Evolutionary conservation across 2,888 invertebrate species (phyloP).

Genomic region (Augiades crinisus): DNA sequence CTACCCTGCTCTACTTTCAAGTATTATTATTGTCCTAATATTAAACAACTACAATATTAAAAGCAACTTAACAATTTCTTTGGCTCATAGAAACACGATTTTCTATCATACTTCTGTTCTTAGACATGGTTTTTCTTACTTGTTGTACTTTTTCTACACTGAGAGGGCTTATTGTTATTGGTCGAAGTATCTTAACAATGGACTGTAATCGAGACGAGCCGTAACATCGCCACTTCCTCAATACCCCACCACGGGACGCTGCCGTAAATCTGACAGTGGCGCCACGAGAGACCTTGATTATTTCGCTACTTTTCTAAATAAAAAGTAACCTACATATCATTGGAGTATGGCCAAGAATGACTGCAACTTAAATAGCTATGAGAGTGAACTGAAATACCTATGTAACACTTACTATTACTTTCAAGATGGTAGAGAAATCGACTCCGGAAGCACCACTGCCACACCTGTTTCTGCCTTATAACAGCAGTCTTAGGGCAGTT

Average conservation of each 20-base stretch:
- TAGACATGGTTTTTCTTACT: no score
- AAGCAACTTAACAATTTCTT: background rate
- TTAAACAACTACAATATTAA: background rate
- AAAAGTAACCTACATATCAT: constrained; percentile 27
- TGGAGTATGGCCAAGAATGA: constrained; percentile 28
- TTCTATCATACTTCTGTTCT: no score
- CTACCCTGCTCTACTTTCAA: background rate
- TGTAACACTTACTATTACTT: background rate
- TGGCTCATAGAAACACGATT: no score
- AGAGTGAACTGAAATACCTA: background rate
- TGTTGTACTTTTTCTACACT: no score
- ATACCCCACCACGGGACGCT: no score
- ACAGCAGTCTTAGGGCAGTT: no score
- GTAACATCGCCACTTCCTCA: background rate
- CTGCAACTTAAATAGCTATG: constrained; percentile 15
- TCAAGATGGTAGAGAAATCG: no score
- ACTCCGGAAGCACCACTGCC: no score
- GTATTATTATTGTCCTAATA: background rate
- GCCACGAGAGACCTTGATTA: constrained; percentile 26
- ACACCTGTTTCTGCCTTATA: no score
- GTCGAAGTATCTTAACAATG: no score
- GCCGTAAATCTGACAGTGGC: background rate
- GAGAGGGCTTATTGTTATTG: no score
- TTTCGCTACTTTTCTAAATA: constrained; percentile 30
- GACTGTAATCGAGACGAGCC: background rate